Percentiles rank a stretch among this genome's conserved stretches.
Evolutionary conservation across 2,113 vertebrate genomes (phyloP).

Genomic region (Carollia perspicillata): DNA sequence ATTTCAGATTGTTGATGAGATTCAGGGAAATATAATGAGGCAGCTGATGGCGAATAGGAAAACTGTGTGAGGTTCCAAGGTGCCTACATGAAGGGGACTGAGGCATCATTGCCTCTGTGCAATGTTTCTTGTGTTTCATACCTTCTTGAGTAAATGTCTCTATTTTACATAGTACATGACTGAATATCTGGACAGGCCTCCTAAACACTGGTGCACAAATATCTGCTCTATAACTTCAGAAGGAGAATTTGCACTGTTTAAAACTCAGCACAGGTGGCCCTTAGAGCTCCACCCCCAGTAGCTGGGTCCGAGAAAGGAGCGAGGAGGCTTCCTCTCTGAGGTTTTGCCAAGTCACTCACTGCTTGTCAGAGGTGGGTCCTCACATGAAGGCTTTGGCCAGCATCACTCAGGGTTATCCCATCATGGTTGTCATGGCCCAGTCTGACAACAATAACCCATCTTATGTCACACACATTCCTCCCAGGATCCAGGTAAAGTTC

Average conservation of each 20-base stretch:
- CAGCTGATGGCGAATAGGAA: too few species aligned
- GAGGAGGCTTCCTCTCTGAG: not conserved
- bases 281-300: slow-evolving; percentile 19
- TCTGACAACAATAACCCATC: not conserved
- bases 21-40: too few species aligned
- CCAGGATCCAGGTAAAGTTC: accelerated
- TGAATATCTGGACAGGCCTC: too few species aligned
- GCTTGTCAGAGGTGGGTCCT: not conserved
- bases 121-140: too few species aligned
- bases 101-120: too few species aligned
- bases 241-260: not conserved
- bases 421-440: not conserved
- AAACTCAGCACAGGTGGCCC: not conserved
- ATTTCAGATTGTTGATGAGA: too few species aligned
- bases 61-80: too few species aligned
- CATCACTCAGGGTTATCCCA: accelerated
- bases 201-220: not conserved
- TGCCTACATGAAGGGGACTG: too few species aligned
- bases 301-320: not conserved
- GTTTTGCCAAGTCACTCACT: not conserved
- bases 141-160: too few species aligned
- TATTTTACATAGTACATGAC: too few species aligned
- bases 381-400: accelerated
- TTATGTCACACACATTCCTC: accelerated
- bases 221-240: not conserved